Evolutionary conservation across 2,113 vertebrate genomes (phyloP).

Genomic region (Lycaon pictus): DNA sequence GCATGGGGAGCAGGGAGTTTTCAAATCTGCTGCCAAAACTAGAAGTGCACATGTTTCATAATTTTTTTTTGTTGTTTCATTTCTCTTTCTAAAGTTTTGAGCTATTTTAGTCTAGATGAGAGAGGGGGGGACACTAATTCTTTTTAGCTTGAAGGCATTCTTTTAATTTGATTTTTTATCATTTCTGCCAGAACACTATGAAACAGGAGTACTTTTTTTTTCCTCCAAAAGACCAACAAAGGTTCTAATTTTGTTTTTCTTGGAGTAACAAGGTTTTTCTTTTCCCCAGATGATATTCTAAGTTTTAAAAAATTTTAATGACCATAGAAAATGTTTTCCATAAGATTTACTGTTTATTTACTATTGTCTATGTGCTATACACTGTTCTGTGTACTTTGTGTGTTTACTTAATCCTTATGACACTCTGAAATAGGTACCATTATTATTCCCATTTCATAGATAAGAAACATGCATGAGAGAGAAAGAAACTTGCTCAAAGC

Average conservation of each 20-base stretch:
- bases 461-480: not conserved
- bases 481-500: not conserved
- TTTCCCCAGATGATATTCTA: not conserved
- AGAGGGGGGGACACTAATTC: not conserved
- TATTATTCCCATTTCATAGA: slow-evolving; percentile 16
- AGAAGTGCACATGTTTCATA: not conserved
- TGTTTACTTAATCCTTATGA: not conserved
- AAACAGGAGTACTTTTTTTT: not conserved
- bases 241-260: not conserved
- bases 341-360: not conserved
- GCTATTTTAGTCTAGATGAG: slow-evolving; percentile 7
- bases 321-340: not conserved
- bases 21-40: not conserved
- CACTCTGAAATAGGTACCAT: slow-evolving; percentile 1
- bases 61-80: slow-evolving; percentile 46
- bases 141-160: not conserved
- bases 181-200: not conserved
- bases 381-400: not conserved
- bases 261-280: not conserved
- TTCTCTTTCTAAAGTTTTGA: slow-evolving; percentile 16
- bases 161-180: slow-evolving; percentile 8
- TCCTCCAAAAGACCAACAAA: not conserved
- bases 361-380: not conserved
- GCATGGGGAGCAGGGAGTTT: not conserved
- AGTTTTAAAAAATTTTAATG: not conserved